These are phyloP conservation scores for Danaus melanippus DNA, from an alignment of 1,140 invertebrate species.

Conservation along the genomic window DNA sequence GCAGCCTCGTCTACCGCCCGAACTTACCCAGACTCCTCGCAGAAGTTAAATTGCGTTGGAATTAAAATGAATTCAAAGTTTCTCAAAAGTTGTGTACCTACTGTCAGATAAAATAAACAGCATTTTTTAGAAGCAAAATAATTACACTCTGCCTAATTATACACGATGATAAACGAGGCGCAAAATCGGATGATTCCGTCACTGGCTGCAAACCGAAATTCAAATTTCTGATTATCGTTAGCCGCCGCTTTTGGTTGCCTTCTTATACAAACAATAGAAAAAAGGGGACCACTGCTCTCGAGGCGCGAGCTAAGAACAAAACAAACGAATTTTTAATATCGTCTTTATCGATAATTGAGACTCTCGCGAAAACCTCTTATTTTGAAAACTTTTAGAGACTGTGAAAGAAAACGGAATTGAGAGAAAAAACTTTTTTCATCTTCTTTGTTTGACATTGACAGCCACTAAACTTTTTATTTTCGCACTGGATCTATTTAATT, in stretches of 20 bases:
- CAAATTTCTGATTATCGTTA: constrained; percentile 67
- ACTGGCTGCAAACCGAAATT: constrained; percentile 60
- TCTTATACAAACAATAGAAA: constrained; percentile 67
- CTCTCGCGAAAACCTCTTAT: constrained; percentile 69
- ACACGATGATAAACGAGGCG: constrained; percentile 60
- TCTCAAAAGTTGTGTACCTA: constrained; percentile 20
- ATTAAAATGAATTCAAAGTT: constrained; percentile 22
- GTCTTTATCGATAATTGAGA: constrained; percentile 72
- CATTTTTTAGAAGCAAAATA: constrained; percentile 22
- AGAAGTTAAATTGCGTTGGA: constrained; percentile 24
- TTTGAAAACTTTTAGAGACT: constrained; percentile 70
- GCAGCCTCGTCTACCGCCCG: constrained; percentile 14
- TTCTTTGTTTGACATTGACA: constrained; percentile 72
- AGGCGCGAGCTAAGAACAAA: constrained; percentile 66
- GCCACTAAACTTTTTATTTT: constrained; percentile 68
- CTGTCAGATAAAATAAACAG: constrained; percentile 46
- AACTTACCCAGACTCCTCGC: constrained; percentile 16
- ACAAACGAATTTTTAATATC: constrained; percentile 73
- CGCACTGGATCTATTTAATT: constrained; percentile 68
- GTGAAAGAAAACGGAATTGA: constrained; percentile 68
- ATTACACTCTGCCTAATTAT: constrained; percentile 62
- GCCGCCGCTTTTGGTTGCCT: constrained; percentile 54
- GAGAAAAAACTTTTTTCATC: constrained; percentile 71
- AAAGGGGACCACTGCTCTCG: constrained; percentile 58
- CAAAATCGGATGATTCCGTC: constrained; percentile 64